These are phyloP conservation scores for Aramus guarauna DNA, from an alignment of 2,113 vertebrate species.

Conservation along the genomic window DNA sequence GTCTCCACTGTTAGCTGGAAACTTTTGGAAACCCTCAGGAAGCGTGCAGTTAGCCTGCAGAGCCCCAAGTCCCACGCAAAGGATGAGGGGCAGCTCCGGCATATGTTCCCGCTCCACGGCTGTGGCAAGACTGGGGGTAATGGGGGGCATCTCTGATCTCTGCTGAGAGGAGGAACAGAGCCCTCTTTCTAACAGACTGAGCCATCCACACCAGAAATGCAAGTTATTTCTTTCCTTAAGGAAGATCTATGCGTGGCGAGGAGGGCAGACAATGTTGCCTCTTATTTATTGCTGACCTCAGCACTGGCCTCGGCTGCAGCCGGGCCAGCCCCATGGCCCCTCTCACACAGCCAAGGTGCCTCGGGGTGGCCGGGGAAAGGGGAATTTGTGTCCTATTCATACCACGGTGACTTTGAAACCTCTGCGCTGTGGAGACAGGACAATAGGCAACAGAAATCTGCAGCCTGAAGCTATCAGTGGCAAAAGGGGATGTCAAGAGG, in stretches of 20 bases:
- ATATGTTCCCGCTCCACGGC: neutral
- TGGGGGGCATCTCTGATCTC: neutral
- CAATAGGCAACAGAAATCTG: conserved; percentile 75
- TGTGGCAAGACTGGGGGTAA: neutral
- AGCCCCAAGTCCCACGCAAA: neutral
- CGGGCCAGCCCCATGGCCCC: conserved; percentile 49
- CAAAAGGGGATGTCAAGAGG: conserved; percentile 21
- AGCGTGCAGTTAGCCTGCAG: neutral
- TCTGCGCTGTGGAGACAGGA: conserved; percentile 55
- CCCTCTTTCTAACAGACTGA: conserved; percentile 68
- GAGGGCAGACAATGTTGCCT: conserved; percentile 74
- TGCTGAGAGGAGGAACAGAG: conserved; percentile 69
- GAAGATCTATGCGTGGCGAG: conserved; percentile 65
- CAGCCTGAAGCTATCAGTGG: conserved; percentile 63
- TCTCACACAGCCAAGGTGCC: conserved; percentile 68
- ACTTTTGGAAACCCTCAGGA: neutral
- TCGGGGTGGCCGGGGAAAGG: conserved; percentile 69
- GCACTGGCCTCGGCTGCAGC: conserved; percentile 71
- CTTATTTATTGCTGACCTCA: conserved; percentile 78
- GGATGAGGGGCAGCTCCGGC: neutral
- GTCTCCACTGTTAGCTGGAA: neutral
- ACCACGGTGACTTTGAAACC: conserved; percentile 73
- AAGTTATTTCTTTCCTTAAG: conserved; percentile 80
- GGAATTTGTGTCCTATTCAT: conserved; percentile 71
- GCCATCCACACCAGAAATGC: conserved; percentile 71